Conservation (phyloP, 2,113 vertebrate species). For the Rissa tridactyla region DNA sequence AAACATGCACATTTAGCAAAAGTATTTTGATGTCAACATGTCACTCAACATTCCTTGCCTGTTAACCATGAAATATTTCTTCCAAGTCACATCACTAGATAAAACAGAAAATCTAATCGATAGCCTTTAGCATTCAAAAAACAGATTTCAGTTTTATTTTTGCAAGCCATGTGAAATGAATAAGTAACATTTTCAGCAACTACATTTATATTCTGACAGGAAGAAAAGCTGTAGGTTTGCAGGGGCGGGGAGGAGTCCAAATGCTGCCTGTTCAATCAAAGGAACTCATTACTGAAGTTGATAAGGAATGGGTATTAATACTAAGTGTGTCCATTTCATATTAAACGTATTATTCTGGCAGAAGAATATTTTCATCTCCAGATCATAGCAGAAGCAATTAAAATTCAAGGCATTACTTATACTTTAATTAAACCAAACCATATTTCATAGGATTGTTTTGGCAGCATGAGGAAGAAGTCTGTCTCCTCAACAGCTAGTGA, state of each 20-base stretch:
- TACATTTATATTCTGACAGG: background rate
- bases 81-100: background rate
- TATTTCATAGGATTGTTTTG: conserved; percentile 35
- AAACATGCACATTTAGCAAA: background rate
- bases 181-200: background rate
- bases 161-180: background rate
- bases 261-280: conserved; percentile 17
- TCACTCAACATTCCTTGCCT: background rate
- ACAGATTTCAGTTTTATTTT: background rate
- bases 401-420: conserved; percentile 43
- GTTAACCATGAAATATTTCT: background rate
- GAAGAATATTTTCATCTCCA: conserved; percentile 43
- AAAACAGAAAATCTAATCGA: conserved; percentile 2
- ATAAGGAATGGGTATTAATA: conserved; percentile 12
- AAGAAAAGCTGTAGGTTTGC: background rate
- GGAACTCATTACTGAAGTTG: conserved; percentile 27
- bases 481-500: background rate
- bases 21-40: conserved; percentile 6
- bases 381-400: conserved; percentile 48
- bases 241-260: background rate
- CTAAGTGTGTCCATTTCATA: background rate
- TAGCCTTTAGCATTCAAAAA: background rate
- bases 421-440: conserved; percentile 23
- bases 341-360: conserved; percentile 1
- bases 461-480: conserved; percentile 1